Evolutionary conservation across 2,888 invertebrate species (phyloP), one percentile per base, ranked within the genome.

Genomic region (Rhingia campestris): DNA sequence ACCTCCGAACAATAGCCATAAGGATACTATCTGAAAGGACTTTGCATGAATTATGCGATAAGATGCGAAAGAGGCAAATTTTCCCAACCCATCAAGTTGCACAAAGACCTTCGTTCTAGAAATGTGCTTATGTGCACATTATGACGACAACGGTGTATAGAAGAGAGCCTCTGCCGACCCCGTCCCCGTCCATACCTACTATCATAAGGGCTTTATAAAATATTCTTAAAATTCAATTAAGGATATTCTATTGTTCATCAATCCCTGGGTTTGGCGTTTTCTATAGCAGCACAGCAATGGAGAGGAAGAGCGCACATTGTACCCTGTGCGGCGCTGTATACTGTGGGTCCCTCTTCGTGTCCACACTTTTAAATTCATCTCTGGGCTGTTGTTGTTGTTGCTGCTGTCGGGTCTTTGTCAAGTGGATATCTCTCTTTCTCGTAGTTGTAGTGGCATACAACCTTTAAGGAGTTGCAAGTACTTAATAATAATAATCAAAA

Each of bases 201-300:
- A 53, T 22, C 75, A 35, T 66, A 80, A 74, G 80, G 74, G 51
- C 69, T 75, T 80, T 84, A 59, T 80, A 75, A 84, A 84, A 84
- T 84, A 84, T 84, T 80, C 80, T 84, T 80, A 84, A 84, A 84
- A 84, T 84, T 84, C 84, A 84, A 84, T 84, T 84, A 84, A 84
- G 80, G 64, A 84, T 84, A 74, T 84, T 74, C 84, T 41, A 84
- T 84, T 84, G 84, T 84, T 84, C 84, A 80, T 84, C 84, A 80
- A 84, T 80, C 74, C 84, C 69, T 84, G 84, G 64, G 80, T 80
- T 84, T 84, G 74, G 74, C 80, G 74, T 84, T 74, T 74, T 59
- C 49, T 49, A 32, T 30, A 22, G 22, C 30, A 22, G 22, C 1
- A 33, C 53, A 49, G 32, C 12, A 2, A 22, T 10, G 49, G 51